Evolutionary conservation across 37 sponge, comb jelly and placozoan species (phyloP).

Genomic region (Crambe crambe): DNA sequence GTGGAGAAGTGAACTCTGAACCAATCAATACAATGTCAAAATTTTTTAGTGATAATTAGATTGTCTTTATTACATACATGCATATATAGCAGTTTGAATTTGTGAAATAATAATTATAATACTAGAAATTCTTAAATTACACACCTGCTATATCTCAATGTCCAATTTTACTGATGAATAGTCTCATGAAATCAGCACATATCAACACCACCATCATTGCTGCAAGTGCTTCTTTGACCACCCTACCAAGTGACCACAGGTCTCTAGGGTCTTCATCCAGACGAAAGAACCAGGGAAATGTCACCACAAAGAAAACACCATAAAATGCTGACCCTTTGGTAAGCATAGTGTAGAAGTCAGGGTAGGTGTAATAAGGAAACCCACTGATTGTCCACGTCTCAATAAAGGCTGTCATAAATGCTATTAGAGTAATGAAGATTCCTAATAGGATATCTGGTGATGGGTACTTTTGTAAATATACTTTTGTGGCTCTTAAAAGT

Average conservation of each 20-base stretch:
- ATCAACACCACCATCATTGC: slow-evolving; percentile 64
- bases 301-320: slow-evolving; percentile 53
- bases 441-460: too few relatives aligned
- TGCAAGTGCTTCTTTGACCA: slow-evolving; percentile 50
- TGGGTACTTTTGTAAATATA: too few relatives aligned
- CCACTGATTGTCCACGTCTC: slow-evolving; percentile 70
- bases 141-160: too few relatives aligned
- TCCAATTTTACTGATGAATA: slow-evolving; percentile 21
- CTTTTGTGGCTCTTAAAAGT: too few relatives aligned
- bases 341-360: slow-evolving; percentile 48
- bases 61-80: too few relatives aligned
- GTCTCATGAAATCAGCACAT: slow-evolving; percentile 55
- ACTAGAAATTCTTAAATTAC: too few relatives aligned
- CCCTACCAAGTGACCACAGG: slow-evolving; percentile 20
- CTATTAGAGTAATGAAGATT: too few relatives aligned
- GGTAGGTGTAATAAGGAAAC: slow-evolving; percentile 78
- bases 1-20: slow-evolving; percentile 16
- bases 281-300: slow-evolving; percentile 59
- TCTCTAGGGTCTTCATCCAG: slow-evolving; percentile 42
- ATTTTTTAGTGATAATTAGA: too few relatives aligned
- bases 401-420: slow-evolving; percentile 38
- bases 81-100: too few relatives aligned
- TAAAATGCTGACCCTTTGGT: slow-evolving; percentile 69
- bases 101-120: too few relatives aligned
- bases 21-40: background rate